These are phyloP conservation scores for Nettapus auritus DNA, from an alignment of 2,113 vertebrate genomes.

Conservation along the genomic window DNA sequence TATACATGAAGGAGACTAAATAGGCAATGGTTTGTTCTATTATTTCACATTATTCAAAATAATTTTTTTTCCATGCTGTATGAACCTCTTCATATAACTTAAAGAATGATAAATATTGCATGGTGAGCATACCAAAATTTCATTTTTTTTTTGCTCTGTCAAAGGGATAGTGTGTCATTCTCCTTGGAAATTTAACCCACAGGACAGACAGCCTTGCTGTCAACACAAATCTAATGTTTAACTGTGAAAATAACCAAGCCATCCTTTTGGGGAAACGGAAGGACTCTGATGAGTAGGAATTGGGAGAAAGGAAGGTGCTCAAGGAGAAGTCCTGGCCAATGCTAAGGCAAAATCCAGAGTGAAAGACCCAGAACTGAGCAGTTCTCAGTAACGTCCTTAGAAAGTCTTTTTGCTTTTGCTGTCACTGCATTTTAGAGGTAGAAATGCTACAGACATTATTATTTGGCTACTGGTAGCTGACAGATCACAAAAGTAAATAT, in stretches of 20 bases:
- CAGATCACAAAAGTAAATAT: background rate
- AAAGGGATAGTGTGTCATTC: background rate
- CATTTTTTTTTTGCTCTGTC: background rate
- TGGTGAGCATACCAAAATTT: background rate
- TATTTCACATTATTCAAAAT: background rate
- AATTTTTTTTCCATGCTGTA: background rate
- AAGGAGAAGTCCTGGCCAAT: fast-evolving
- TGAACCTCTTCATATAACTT: background rate
- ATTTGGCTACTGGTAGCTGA: background rate
- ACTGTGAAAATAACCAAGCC: background rate
- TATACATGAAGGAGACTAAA: background rate
- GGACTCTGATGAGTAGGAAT: background rate
- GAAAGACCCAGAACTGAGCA: background rate
- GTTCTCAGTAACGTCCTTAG: background rate
- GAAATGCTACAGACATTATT: background rate
- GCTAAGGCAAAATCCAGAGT: fast-evolving
- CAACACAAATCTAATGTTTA: background rate
- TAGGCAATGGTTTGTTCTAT: background rate
- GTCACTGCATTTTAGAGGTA: background rate
- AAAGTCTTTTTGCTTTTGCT: background rate
- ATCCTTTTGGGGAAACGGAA: background rate
- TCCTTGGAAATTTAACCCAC: background rate
- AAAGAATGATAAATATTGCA: background rate
- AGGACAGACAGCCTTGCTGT: background rate
- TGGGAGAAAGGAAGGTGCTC: background rate